Evolutionary conservation across 2,888 invertebrate genomes (phyloP).

Genomic region (Polyommatus iphigenia): DNA sequence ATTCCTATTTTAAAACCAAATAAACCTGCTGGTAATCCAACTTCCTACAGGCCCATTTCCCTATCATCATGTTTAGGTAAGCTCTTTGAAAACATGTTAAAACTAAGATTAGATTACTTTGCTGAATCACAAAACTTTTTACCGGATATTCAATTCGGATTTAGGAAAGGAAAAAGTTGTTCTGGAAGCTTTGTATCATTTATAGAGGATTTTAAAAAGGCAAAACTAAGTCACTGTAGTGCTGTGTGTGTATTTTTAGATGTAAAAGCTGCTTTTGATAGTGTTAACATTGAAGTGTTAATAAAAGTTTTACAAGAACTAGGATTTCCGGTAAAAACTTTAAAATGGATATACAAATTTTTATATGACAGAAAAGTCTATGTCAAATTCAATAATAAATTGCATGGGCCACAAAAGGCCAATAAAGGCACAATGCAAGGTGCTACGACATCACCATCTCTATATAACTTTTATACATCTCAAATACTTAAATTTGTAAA

Average conservation of each 20-base stretch:
- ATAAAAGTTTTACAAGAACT: conserved; percentile 8
- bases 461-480: conserved; percentile 38
- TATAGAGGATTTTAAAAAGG: conserved; percentile 34
- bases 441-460: conserved; percentile 37
- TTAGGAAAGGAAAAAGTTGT: conserved; percentile 36
- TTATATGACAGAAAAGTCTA: conserved; percentile 36
- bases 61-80: conserved; percentile 40
- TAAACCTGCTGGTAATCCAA: conserved; percentile 33
- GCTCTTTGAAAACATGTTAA: conserved; percentile 40
- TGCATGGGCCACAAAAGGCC: conserved; percentile 35
- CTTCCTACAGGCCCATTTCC: conserved; percentile 39
- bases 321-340: conserved; percentile 33
- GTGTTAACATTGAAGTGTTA: conserved; percentile 34
- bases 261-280: conserved; percentile 40
- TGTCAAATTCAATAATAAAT: conserved; percentile 40
- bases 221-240: conserved; percentile 15
- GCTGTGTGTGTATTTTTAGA: conserved; percentile 34
- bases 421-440: conserved; percentile 40
- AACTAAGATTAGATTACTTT: conserved; percentile 38
- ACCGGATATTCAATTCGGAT: conserved; percentile 36
- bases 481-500: conserved; percentile 10
- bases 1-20: conserved; percentile 36
- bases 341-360: conserved; percentile 36
- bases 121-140: conserved; percentile 35
- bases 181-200: conserved; percentile 38